Base-by-base conservation (phyloP, 2,113 vertebrate species). In the Austrofundulus limnaeus region DNA sequence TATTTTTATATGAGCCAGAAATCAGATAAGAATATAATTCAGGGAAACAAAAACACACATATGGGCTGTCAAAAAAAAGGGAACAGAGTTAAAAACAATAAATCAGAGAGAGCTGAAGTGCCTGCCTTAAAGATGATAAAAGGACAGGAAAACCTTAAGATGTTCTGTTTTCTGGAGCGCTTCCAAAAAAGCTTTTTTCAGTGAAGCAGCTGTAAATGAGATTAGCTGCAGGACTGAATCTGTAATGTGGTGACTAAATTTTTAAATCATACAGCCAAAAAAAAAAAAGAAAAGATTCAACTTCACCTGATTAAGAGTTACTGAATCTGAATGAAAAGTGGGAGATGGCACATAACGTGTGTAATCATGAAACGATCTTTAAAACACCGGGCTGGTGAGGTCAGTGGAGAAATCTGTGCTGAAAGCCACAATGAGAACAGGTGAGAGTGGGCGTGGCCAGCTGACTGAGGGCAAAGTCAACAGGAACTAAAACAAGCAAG, bases 61-160 rank as follows among this genome's bases (percentile, higher is more conserved):
- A n/a, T n/a, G n/a, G n/a, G n/a, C n/a, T n/a, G n/a, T n/a, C n/a
- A n/a, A n/a, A n/a, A n/a, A n/a, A n/a, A n/a, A 62, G 16, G 21
- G 6, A 28, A 7, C 28, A 28, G n/a, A 17, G 42, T 43, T 54
- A 78, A 72, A 43, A 66, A 66, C 50, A 63, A 41, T 19, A 17
- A 74, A 37, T 70, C 57, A 75, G 78, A 67, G 67, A 71, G 47
- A 77, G 75, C 63, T 65, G 67, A 61, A 73, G 71, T 80, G 77
- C 60, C 60, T 61, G 60, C 64, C 38, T 50, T 9, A 1, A 60
- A 52, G 53, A 72, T 81, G 77, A 85, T 84, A 45, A 86, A 83
- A 82, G 70, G 38, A n/a, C n/a, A n/a, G n/a, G n/a, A n/a, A n/a
- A n/a, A n/a, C n/a, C n/a, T n/a, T n/a, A n/a, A n/a, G n/a, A n/a